Percentiles rank a stretch among this genome's conserved stretches.
Evolutionary conservation across 2,888 invertebrate species (phyloP).

Genomic region (Drosophila robusta): DNA sequence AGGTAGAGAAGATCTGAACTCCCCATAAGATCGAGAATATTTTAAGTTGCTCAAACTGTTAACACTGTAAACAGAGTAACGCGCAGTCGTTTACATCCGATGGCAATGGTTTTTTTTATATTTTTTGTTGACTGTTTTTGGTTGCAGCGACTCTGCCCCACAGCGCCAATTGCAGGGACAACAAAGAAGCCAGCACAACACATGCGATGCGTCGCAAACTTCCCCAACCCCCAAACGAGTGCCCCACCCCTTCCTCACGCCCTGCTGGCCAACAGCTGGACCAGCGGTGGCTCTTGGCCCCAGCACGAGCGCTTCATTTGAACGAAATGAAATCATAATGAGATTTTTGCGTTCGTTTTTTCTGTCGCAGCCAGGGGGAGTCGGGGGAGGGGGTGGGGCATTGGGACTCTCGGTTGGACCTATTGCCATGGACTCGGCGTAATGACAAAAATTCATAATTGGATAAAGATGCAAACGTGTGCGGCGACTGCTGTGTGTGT

Average conservation of each 20-base stretch:
- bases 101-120: slow-evolving; percentile 13
- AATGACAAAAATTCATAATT: slow-evolving; percentile 81
- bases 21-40: too few species aligned
- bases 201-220: slow-evolving; percentile 52
- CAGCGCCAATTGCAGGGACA: slow-evolving; percentile 72
- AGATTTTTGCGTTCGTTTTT: slow-evolving; percentile 77
- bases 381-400: background rate
- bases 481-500: slow-evolving; percentile 5
- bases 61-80: background rate
- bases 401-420: slow-evolving; percentile 28
- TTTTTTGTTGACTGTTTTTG: slow-evolving; percentile 33
- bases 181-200: slow-evolving; percentile 57
- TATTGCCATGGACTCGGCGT: slow-evolving; percentile 72
- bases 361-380: slow-evolving; percentile 25
- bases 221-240: background rate
- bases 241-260: slow-evolving; percentile 3
- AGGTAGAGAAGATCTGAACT: too few species aligned
- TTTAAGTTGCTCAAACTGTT: too few species aligned
- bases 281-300: slow-evolving; percentile 52
- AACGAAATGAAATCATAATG: slow-evolving; percentile 81
- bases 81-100: background rate
- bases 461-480: slow-evolving; percentile 78
- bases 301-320: slow-evolving; percentile 76
- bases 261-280: slow-evolving; percentile 45
- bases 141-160: slow-evolving; percentile 53